Percentiles rank a stretch among this genome's conserved stretches.
Evolutionary conservation across 2,113 vertebrate species (phyloP).

Genomic region (Pachypanchax playfairii): DNA sequence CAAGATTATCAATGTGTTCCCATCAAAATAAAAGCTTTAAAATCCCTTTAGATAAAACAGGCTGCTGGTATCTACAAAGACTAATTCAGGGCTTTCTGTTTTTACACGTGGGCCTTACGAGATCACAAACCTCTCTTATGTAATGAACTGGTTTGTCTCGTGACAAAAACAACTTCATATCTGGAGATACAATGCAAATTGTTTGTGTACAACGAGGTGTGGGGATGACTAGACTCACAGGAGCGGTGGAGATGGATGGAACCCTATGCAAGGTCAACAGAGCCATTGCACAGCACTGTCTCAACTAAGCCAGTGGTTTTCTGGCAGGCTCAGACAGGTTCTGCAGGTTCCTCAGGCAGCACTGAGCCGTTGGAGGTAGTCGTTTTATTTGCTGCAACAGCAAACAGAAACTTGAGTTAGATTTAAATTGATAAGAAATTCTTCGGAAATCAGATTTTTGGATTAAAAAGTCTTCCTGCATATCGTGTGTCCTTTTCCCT

Average conservation of each 20-base stretch:
- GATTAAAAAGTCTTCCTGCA: neutral
- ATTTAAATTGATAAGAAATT: neutral
- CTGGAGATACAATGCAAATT: constrained; percentile 3
- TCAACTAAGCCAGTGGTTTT: constrained; percentile 27
- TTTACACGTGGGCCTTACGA: neutral
- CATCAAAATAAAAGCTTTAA: constrained; percentile 14
- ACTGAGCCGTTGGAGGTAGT: neutral
- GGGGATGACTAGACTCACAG: constrained; percentile 48
- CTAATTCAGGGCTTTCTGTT: neutral
- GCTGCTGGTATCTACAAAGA: constrained; percentile 7
- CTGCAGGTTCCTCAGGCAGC: constrained; percentile 49
- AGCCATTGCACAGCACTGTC: constrained; percentile 77
- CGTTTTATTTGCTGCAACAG: constrained; percentile 40
- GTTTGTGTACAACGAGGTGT: neutral
- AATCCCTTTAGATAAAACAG: constrained; percentile 13
- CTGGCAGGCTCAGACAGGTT: constrained; percentile 57
- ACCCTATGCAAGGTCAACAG: constrained; percentile 84
- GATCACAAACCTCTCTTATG: neutral
- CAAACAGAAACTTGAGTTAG: constrained; percentile 18
- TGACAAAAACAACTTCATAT: constrained; percentile 4
- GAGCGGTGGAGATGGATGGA: constrained; percentile 75
- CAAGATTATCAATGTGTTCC: constrained; percentile 9
- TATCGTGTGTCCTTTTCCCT: too few species aligned
- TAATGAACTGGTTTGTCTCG: neutral
- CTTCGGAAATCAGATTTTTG: neutral